Evolutionary conservation across 1,140 invertebrate species (phyloP), one percentile per base, ranked within the genome.

Genomic region (Pararge aegeria): DNA sequence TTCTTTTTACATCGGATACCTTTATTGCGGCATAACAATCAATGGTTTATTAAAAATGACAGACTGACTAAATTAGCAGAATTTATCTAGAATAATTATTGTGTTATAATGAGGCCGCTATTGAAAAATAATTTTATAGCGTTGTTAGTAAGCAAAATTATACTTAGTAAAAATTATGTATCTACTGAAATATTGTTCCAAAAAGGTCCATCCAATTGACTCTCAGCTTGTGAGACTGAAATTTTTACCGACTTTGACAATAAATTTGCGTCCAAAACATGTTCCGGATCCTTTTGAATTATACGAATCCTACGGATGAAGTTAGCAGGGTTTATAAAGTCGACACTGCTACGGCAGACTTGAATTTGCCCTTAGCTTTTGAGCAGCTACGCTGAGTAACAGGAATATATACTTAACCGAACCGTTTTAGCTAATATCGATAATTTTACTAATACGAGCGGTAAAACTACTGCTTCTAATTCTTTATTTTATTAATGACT

Each of bases 211-310:
- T 67, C 55, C 60, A 55, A 56, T 51, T 38, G 49, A 61, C 44
- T 57, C 51, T 66, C 64, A 60, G 64, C 49, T 65, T 20, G 52
- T 50, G 78, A 80, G 73, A 80, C 75, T 80, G 78, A 80, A 56
- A 42, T 60, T 66, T 63, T 53, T 69, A 68, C 67, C 57, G 63
- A 74, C 66, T 62, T 75, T 73, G 75, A 78, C 76, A 82, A 80
- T 79, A 82, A 79, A 70, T 54, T 78, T 75, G 57, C 79, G 79
- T 82, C 79, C 79, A 74, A 66, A 55, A 38, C 20, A 55, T 55
- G 24, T 61, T 55, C 30, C 59, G 46, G 19, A 19, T 38, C 13
- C 12, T 48, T 50, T 13, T 50, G 5, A 50, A 13, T 30, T 10
- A 21, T 12, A 48, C 40, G n/a, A 44, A 18, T 24, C 2, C 2